Evolutionary conservation across 2,113 vertebrate species (phyloP).

Genomic region (Ardeotis arabs): DNA sequence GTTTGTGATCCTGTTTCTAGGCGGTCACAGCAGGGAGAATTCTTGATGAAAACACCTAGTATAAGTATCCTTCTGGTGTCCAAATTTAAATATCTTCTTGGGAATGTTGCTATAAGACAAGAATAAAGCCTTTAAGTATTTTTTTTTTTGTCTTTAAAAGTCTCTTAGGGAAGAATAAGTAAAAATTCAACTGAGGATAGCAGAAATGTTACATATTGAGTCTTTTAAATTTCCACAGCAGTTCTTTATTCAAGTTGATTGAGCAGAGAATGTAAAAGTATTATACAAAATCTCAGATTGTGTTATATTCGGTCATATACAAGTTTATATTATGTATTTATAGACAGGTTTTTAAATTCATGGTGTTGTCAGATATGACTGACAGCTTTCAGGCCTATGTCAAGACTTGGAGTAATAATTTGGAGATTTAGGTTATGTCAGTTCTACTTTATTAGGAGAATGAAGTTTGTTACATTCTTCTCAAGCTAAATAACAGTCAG

Average conservation of each 20-base stretch:
- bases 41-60: not conserved
- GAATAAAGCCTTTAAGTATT: not conserved
- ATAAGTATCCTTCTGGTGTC: not conserved
- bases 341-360: not conserved
- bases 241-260: too few species aligned
- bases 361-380: not conserved
- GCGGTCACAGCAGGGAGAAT: not conserved
- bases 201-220: not conserved
- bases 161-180: not conserved
- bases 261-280: not conserved
- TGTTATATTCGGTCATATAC: not conserved
- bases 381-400: not conserved
- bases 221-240: not conserved
- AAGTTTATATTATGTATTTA: not conserved
- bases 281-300: not conserved
- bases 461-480: not conserved
- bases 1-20: not conserved
- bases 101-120: not conserved
- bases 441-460: not conserved
- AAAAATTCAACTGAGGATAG: not conserved
- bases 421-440: not conserved
- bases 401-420: not conserved
- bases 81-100: not conserved
- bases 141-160: not conserved
- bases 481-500: not conserved